Conservation (phyloP, 2,113 vertebrate species). For the Scopus umbretta region DNA sequence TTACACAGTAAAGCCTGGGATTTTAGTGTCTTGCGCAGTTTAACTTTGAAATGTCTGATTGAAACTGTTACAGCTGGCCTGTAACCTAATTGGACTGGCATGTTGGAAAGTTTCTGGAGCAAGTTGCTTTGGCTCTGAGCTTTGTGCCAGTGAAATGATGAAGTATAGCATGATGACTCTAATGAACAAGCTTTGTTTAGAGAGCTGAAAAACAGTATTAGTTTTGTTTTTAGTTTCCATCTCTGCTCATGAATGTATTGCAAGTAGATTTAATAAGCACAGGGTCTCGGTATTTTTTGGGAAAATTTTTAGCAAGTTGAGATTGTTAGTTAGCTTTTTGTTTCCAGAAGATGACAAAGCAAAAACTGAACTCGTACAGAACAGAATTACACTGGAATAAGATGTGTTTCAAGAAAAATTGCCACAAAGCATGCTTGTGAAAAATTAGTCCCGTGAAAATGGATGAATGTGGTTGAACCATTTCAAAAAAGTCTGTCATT, state of each 20-base stretch:
- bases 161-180: conserved; percentile 19
- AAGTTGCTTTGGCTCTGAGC: background rate
- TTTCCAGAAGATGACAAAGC: background rate
- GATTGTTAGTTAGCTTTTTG: background rate
- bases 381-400: background rate
- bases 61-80: conserved; percentile 47
- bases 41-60: background rate
- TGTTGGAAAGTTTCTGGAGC: conserved; percentile 51
- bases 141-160: conserved; percentile 41
- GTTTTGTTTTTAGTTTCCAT: conserved; percentile 28
- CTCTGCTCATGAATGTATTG: background rate
- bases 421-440: background rate
- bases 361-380: background rate
- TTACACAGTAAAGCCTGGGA: conserved; percentile 21
- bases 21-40: background rate
- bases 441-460: background rate
- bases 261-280: conserved; percentile 5
- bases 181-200: conserved; percentile 32
- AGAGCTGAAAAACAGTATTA: background rate
- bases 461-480: background rate
- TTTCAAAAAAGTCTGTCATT: background rate
- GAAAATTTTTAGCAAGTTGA: background rate
- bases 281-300: background rate
- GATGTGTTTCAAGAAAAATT: background rate
- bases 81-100: conserved; percentile 49